phyloP scores from a whole-genome alignment of 2,888 invertebrate species.

The Stenichneumon culpator region DNA sequence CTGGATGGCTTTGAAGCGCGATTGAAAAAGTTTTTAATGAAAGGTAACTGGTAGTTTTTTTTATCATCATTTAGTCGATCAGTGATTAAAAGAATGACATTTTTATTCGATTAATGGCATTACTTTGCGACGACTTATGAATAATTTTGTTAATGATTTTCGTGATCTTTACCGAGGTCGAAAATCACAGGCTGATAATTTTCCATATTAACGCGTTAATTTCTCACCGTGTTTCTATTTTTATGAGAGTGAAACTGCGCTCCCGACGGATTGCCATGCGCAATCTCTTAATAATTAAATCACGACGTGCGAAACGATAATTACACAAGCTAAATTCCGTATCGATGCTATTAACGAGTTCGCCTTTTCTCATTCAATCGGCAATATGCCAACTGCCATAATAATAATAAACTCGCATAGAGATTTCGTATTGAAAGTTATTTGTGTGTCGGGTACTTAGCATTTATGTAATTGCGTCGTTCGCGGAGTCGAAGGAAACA shows the following conservation, averaged over 20 bases:
- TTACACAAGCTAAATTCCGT: neutral
- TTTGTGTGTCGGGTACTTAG: conserved; percentile 24
- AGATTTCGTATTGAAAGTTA: conserved; percentile 12
- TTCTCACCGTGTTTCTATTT: neutral
- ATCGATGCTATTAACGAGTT: neutral
- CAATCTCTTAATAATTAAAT: neutral
- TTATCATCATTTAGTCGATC: too few species aligned
- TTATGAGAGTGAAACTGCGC: neutral
- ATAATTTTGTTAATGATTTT: too few species aligned
- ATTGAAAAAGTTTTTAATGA: too few species aligned
- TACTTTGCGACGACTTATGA: too few species aligned
- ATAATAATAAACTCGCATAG: neutral
- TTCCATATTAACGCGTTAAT: neutral
- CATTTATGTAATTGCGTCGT: conserved; percentile 24
- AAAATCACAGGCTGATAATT: too few species aligned
- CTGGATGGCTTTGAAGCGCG: too few species aligned
- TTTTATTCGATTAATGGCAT: too few species aligned
- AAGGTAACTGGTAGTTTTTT: too few species aligned
- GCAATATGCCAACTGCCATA: neutral
- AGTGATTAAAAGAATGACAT: too few species aligned
- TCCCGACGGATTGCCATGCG: neutral
- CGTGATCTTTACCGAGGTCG: too few species aligned
- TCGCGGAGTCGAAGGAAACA: neutral
- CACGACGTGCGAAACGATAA: neutral
- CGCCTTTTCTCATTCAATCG: neutral